phyloP scores from a whole-genome alignment of 2,113 vertebrate species.

The Aythya baeri region DNA sequence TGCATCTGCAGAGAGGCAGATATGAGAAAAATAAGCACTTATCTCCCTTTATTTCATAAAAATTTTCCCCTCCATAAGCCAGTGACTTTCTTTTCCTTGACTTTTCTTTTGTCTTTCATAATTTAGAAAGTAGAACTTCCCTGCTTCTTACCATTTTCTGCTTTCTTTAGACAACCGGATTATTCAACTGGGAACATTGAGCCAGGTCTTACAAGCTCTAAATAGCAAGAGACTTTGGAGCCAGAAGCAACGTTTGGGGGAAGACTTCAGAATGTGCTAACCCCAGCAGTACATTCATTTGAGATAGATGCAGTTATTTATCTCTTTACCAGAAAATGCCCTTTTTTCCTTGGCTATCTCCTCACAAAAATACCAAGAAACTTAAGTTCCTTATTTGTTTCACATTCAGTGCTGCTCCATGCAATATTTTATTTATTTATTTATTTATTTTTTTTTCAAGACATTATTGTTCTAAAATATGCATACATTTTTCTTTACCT shows the following conservation, averaged over 20 bases:
- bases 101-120: background rate
- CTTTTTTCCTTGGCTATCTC: constrained; percentile 24
- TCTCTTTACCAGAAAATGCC: constrained; percentile 28
- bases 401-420: constrained; percentile 1
- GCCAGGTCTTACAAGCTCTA: constrained; percentile 21
- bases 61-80: background rate
- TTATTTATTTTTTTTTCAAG: background rate
- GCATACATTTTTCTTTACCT: background rate
- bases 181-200: background rate
- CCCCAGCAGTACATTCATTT: background rate
- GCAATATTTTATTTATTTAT: background rate
- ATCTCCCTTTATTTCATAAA: background rate
- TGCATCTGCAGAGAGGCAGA: constrained; percentile 19
- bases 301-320: constrained; percentile 33
- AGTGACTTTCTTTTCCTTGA: background rate
- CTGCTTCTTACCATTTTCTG: background rate
- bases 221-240: constrained; percentile 36
- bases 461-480: background rate
- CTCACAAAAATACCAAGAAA: constrained; percentile 57
- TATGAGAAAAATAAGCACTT: constrained; percentile 25
- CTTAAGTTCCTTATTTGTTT: constrained; percentile 46
- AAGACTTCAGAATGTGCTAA: background rate
- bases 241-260: background rate
- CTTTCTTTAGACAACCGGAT: background rate
- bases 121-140: background rate